Evolutionary conservation across 2,888 invertebrate species (phyloP).

Genomic region (Pheosia gnoma): DNA sequence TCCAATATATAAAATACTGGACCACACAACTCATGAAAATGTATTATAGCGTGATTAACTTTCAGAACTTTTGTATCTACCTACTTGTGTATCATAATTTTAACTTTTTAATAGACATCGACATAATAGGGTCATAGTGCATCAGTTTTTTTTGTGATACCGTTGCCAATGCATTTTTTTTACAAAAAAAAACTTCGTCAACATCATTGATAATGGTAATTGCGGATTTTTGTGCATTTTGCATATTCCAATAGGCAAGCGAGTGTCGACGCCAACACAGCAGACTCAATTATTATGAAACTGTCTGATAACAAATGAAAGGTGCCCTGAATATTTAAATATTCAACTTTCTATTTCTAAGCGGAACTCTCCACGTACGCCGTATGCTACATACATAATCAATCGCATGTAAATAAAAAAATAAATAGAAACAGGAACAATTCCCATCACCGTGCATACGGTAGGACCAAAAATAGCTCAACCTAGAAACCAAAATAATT

Average conservation of each 20-base stretch:
- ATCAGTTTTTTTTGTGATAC: not conserved
- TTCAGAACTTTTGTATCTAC: too few relatives aligned
- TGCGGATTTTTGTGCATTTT: not conserved
- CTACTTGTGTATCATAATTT: too few relatives aligned
- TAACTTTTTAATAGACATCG: too few relatives aligned
- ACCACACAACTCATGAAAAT: too few relatives aligned
- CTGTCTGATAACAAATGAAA: constrained; percentile 64
- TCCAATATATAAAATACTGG: too few relatives aligned
- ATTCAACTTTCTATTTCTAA: constrained; percentile 48
- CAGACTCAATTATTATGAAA: constrained; percentile 52
- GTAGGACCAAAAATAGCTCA: constrained; percentile 68
- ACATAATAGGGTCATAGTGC: not conserved
- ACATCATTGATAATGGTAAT: too few relatives aligned
- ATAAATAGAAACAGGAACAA: constrained; percentile 41
- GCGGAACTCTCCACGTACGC: constrained; percentile 41
- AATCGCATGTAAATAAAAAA: constrained; percentile 35
- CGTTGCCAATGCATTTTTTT: too few relatives aligned
- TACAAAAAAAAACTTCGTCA: too few relatives aligned
- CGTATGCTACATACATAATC: constrained; percentile 14
- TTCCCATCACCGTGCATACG: constrained; percentile 46
- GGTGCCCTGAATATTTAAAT: constrained; percentile 48
- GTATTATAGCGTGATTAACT: too few relatives aligned
- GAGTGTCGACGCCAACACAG: constrained; percentile 33
- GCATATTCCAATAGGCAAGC: constrained; percentile 10
- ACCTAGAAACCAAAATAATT: constrained; percentile 68